A percentile compares a stretch with the other conserved stretches of the same genome.
These are phyloP conservation scores for human (Homo sapiens) DNA, from an alignment of 2,113 vertebrate species.

Conservation along the genomic window DNA sequence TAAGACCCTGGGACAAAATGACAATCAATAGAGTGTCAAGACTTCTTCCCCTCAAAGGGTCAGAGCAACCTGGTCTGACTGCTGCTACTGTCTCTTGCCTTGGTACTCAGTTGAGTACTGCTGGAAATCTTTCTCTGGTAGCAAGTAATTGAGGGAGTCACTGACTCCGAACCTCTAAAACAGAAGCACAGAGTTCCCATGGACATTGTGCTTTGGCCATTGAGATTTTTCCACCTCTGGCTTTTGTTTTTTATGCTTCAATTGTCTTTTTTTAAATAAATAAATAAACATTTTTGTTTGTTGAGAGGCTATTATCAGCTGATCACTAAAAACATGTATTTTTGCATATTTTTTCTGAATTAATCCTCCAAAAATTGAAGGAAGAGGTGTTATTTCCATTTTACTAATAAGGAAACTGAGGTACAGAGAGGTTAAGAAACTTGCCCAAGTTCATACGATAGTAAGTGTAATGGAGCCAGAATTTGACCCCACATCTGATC, in stretches of 20 bases:
- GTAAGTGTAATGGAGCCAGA: not conserved
- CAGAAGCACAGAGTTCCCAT: not conserved
- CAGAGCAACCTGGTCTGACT: not conserved
- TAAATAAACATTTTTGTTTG: not conserved
- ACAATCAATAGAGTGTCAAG: not conserved
- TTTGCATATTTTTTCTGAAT: not conserved
- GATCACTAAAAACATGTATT: not conserved
- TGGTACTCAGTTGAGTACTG: not conserved
- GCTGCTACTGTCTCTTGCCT: not conserved
- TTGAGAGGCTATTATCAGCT: not conserved
- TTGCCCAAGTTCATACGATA: not conserved
- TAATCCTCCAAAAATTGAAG: not conserved
- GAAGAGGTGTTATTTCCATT: not conserved
- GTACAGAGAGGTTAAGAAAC: not conserved
- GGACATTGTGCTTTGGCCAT: not conserved
- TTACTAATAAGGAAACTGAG: not conserved
- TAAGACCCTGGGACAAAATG: not conserved
- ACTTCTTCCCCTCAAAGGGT: not conserved
- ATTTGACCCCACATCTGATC: not conserved
- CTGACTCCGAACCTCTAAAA: not conserved
- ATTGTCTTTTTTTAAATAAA: not conserved
- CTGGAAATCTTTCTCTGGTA: not conserved
- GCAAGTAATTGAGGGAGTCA: not conserved
- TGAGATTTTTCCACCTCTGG: not conserved
- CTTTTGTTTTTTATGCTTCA: not conserved